These are phyloP conservation scores for Chroicocephalus ridibundus DNA, from an alignment of 2,113 vertebrate genomes.

Conservation along the genomic window DNA sequence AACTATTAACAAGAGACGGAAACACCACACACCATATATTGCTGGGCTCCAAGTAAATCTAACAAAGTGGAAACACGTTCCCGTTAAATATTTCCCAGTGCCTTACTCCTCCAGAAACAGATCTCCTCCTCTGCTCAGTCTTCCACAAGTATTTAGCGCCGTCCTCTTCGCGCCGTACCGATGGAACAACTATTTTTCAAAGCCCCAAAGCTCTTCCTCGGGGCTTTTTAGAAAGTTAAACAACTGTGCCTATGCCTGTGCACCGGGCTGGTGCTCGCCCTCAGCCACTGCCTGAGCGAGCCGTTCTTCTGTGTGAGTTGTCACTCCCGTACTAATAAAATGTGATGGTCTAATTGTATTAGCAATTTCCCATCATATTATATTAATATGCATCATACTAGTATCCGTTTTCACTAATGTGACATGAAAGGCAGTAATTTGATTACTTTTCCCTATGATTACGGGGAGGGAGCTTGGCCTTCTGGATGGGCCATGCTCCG, in stretches of 20 bases:
- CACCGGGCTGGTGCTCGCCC: neutral
- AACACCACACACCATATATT: neutral
- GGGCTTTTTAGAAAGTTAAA: neutral
- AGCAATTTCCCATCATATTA: slow-evolving; percentile 80
- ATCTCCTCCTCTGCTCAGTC: neutral
- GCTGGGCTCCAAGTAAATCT: neutral
- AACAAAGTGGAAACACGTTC: neutral
- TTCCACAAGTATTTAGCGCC: neutral
- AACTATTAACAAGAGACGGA: neutral
- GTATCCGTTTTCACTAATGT: slow-evolving; percentile 78
- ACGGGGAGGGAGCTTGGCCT: slow-evolving; percentile 23
- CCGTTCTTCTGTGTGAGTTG: slow-evolving; percentile 52
- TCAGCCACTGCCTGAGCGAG: neutral
- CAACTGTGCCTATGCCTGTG: neutral
- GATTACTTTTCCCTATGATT: slow-evolving; percentile 74
- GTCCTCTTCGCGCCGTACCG: neutral
- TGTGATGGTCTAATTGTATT: slow-evolving; percentile 82
- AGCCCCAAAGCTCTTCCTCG: neutral
- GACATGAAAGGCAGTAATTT: slow-evolving; percentile 80
- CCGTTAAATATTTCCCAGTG: neutral
- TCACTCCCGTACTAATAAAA: slow-evolving; percentile 77
- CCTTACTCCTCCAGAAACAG: neutral
- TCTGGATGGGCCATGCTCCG: neutral
- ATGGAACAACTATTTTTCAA: neutral
- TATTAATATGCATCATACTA: slow-evolving; percentile 80